Base-by-base conservation (phyloP, 2,888 invertebrate species). In the Sphecodes monilicornis region DNA sequence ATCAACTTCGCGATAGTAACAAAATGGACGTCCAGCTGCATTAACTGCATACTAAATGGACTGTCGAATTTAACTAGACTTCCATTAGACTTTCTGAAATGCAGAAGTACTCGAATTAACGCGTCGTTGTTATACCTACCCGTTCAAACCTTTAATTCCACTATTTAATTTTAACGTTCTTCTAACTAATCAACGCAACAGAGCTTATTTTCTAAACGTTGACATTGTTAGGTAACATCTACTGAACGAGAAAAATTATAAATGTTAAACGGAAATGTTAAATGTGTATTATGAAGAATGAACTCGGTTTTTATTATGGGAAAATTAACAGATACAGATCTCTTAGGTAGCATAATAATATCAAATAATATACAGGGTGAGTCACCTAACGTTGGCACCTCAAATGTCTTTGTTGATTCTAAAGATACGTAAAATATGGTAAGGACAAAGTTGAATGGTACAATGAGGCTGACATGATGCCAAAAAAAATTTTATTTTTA, bases 1-100 rank as follows among this genome's bases (percentile, higher is more conserved):
- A 82, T 85, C 78, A 82, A 39, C 71, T 73, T 54, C 66, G 36
- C 29, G 71, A 76, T 76, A 76, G 79, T 85, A 82, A 83, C 78
- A 78, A 82, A 85, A 83, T 85, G 79, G 50, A 73, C 50, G 83
- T 82, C 78, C 60, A 64, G 76, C 13, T 68, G 68, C 73, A 71
- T 16, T 26, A 18, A 60, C 57, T 64, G 41, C 76, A 46, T 70
- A 57, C 60, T 73, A 79, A 68, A 79, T 83, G 83, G 83, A 85
- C 36, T 73, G 72, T 66, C 76, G 39, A 73, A 76, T 81, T 57
- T 78, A 82, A 82, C 78, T 73, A 69, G 75, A 75, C 54, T 66
- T 78, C 32, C 39, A 60, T 68, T 32, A 29, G 41, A 6, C 26
- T 32, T 54, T 79, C 72, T 36, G 26, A 57, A 72, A 46, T 41